Conservation (phyloP, 64 coral and sea anemone species). For the Dendrophyllia cribrosa region DNA sequence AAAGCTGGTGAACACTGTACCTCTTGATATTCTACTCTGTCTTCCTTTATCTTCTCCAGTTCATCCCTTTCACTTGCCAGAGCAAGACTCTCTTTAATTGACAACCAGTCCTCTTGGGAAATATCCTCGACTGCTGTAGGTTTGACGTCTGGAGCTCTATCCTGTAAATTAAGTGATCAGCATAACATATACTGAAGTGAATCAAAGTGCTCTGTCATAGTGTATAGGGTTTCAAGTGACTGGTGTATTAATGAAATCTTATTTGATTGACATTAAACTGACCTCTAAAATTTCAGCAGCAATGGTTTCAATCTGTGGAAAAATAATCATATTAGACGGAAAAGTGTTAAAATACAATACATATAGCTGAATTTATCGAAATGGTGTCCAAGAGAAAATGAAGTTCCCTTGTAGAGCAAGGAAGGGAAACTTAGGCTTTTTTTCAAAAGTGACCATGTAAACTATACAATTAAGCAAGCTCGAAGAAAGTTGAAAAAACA, state of each 20-base stretch:
- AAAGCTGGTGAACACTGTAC: conserved; percentile 9
- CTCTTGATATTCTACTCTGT: conserved; percentile 78
- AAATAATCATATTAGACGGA: background rate
- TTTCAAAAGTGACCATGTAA: no score
- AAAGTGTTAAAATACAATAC: background rate
- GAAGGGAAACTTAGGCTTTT: background rate
- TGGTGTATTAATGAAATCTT: no score
- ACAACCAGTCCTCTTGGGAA: conserved; percentile 71
- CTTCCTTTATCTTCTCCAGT: conserved; percentile 72
- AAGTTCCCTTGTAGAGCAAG: background rate
- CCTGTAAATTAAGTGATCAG: background rate
- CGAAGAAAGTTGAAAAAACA: no score
- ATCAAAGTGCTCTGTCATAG: no score
- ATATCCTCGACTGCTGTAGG: conserved; percentile 46
- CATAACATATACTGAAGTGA: no score
- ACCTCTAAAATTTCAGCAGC: conserved; percentile 83
- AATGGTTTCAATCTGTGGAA: conserved; percentile 67
- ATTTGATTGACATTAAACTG: background rate
- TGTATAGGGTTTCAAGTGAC: no score
- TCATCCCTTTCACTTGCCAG: conserved; percentile 49
- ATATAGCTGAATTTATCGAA: background rate
- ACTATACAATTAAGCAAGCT: no score
- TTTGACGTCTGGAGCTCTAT: conserved; percentile 38
- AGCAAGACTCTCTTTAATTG: conserved; percentile 53
- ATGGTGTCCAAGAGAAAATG: background rate